These are phyloP conservation scores for Hoplostethus atlanticus DNA, from an alignment of 2,797 vertebrate species.

Conservation along the genomic window DNA sequence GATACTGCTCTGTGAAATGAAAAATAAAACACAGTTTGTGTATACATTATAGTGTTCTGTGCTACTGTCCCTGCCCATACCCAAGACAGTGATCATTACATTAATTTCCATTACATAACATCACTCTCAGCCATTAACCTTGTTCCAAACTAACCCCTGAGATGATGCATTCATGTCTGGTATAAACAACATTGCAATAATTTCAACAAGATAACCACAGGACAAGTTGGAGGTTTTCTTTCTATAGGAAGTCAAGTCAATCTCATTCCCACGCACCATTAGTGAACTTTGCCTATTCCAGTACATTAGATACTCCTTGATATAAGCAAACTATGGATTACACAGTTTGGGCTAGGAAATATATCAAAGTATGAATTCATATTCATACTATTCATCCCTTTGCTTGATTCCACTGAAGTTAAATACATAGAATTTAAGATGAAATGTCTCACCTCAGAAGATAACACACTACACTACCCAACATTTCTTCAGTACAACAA, in stretches of 20 bases:
- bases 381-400: no score
- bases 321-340: no score
- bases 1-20: constrained; percentile 37
- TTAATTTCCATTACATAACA: constrained; percentile 35
- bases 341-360: no score
- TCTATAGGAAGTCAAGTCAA: no score
- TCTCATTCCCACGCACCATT: no score
- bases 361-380: no score
- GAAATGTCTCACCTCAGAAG: no score
- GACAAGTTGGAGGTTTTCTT: neutral
- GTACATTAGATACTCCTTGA: no score
- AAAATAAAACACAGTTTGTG: constrained; percentile 34
- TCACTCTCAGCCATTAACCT: constrained; percentile 5
- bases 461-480: no score
- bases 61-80: neutral
- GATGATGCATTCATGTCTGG: constrained; percentile 4
- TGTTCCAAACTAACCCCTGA: neutral
- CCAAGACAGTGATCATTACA: constrained; percentile 13
- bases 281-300: no score
- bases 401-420: no score
- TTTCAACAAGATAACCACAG: neutral
- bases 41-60: constrained; percentile 25
- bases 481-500: neutral
- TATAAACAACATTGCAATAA: constrained; percentile 1
- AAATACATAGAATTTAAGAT: no score